Evolutionary conservation across 53 echinoderm and acorn worm species (phyloP).

Genomic region (Luidia sarsii): DNA sequence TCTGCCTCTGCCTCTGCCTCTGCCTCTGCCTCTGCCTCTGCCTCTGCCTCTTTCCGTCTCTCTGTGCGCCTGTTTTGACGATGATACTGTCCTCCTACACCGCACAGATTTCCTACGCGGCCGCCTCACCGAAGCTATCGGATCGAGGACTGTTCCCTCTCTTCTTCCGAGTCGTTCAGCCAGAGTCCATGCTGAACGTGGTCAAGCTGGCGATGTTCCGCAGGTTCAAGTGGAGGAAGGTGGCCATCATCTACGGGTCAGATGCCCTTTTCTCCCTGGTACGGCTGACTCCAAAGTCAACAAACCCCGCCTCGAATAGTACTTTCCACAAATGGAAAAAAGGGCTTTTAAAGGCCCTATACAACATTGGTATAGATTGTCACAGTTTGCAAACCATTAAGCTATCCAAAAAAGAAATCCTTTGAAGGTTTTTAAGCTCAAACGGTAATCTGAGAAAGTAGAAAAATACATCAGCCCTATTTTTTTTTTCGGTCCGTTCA

Average conservation of each 20-base stretch:
- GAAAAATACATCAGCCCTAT: neutral
- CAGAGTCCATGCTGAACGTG: slow-evolving; percentile 54
- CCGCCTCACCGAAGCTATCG: slow-evolving; percentile 81
- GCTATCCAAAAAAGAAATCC: neutral
- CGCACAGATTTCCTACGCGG: slow-evolving; percentile 76
- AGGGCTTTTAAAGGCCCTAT: too few species aligned
- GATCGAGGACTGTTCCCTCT: slow-evolving; percentile 78
- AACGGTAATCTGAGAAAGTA: too few species aligned
- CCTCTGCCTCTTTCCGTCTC: neutral
- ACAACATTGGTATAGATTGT: too few species aligned
- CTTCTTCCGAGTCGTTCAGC: slow-evolving; percentile 80
- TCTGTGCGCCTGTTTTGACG: neutral
- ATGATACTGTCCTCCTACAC: neutral
- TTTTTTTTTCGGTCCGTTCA: neutral
- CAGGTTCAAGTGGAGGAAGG: slow-evolving; percentile 51
- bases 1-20: too few species aligned
- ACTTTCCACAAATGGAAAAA: too few species aligned
- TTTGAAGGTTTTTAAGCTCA: too few species aligned
- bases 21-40: too few species aligned
- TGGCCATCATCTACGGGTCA: slow-evolving; percentile 40
- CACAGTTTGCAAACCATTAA: neutral
- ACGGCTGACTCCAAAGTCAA: neutral
- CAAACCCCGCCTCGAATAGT: too few species aligned
- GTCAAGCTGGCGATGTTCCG: slow-evolving; percentile 25
- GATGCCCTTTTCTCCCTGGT: slow-evolving; percentile 44